These are phyloP conservation scores for Sebastes steindachneri DNA, from an alignment of 2,797 vertebrate species.

Conservation along the genomic window DNA sequence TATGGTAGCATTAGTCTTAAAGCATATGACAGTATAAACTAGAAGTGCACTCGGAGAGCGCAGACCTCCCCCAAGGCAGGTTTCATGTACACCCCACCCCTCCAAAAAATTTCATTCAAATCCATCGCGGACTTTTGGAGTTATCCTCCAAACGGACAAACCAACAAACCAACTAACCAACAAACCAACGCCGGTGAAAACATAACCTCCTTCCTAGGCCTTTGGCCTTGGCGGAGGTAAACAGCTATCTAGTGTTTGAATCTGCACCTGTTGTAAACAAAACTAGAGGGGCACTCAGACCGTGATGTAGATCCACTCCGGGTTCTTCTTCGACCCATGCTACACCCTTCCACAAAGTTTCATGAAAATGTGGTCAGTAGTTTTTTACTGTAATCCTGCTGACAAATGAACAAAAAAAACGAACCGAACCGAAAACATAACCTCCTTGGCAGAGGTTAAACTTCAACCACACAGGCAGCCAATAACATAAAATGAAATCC, in stretches of 20 bases:
- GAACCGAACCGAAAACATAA: background rate
- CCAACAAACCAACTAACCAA: too few species aligned
- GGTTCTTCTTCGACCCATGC: background rate
- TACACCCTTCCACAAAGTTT: background rate
- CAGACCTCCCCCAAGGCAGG: too few species aligned
- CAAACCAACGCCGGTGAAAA: too few species aligned
- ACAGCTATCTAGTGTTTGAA: background rate
- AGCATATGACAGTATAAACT: background rate
- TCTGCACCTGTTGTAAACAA: background rate
- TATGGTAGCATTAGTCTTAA: background rate
- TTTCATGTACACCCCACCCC: too few species aligned
- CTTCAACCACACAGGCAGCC: background rate
- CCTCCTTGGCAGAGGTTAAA: background rate
- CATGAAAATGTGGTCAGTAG: background rate
- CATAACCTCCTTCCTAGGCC: too few species aligned
- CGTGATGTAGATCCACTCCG: background rate
- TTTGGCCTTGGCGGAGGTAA: too few species aligned
- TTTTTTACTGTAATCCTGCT: background rate
- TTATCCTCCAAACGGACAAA: too few species aligned
- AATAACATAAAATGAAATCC: conserved; percentile 8
- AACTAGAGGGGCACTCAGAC: background rate
- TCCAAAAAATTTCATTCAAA: too few species aligned
- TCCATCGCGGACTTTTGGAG: too few species aligned
- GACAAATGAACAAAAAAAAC: background rate
- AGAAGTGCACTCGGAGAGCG: too few species aligned